Conservation (phyloP, 2,888 invertebrate species). For the Chouioia cunea region DNA sequence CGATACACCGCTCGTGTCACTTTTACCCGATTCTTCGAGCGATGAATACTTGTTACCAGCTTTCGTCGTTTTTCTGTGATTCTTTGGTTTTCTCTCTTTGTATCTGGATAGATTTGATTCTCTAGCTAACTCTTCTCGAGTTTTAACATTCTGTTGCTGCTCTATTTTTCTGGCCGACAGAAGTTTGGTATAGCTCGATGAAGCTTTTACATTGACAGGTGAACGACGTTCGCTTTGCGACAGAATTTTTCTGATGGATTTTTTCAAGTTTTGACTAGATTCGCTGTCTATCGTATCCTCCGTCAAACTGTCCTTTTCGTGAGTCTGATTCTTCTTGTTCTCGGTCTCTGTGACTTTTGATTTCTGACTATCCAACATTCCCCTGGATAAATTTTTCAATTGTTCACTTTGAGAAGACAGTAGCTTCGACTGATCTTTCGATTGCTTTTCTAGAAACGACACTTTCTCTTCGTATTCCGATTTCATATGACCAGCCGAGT, state of each 20-base stretch:
- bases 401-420: constrained; percentile 57
- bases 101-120: constrained; percentile 19
- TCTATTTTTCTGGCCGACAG: constrained; percentile 16
- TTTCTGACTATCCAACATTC: constrained; percentile 24
- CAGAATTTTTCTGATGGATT: neutral
- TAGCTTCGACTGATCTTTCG: constrained; percentile 56
- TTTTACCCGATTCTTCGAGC: constrained; percentile 49
- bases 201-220: constrained; percentile 10
- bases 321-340: neutral
- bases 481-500: constrained; percentile 56
- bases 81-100: constrained; percentile 20
- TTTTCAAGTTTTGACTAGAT: constrained; percentile 46
- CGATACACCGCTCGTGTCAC: constrained; percentile 44
- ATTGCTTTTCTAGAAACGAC: constrained; percentile 57
- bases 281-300: constrained; percentile 35
- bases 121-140: constrained; percentile 29
- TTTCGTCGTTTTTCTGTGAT: constrained; percentile 28
- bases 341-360: constrained; percentile 10
- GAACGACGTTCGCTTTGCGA: constrained; percentile 6
- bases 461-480: constrained; percentile 61
- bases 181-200: constrained; percentile 13
- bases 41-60: constrained; percentile 33
- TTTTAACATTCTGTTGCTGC: constrained; percentile 10
- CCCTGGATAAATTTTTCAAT: constrained; percentile 48
- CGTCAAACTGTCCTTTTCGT: neutral